phyloP scores from a whole-genome alignment of 2,888 invertebrate genomes.

The Eupeodes latifasciatus region DNA sequence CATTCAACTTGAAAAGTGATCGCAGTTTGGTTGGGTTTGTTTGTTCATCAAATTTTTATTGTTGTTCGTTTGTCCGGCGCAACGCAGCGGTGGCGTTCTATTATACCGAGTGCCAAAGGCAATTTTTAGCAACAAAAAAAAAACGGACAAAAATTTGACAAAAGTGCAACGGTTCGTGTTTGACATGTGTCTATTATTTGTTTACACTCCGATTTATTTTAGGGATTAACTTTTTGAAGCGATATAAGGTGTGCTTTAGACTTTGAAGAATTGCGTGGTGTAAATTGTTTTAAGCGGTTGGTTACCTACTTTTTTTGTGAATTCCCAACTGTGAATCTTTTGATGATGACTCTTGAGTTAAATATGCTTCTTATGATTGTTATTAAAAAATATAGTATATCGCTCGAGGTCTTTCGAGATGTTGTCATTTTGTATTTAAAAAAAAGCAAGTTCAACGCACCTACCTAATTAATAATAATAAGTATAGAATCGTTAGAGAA shows the following conservation, averaged over 20 bases:
- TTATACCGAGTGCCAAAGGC: neutral
- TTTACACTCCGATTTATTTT: slow-evolving; percentile 35
- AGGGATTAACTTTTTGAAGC: neutral
- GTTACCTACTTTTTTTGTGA: slow-evolving; percentile 12
- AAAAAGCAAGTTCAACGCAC: slow-evolving; percentile 64
- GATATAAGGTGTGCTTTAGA: slow-evolving; percentile 32
- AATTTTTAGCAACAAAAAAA: neutral
- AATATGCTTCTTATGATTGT: slow-evolving; percentile 15
- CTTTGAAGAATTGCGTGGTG: slow-evolving; percentile 25
- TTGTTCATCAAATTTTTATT: slow-evolving; percentile 35
- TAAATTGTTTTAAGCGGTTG: slow-evolving; percentile 13
- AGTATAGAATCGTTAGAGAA: slow-evolving; percentile 50
- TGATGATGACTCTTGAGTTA: slow-evolving; percentile 9
- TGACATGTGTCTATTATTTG: slow-evolving; percentile 38
- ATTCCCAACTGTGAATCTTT: slow-evolving; percentile 5
- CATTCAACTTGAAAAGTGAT: slow-evolving; percentile 75
- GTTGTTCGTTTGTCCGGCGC: slow-evolving; percentile 1
- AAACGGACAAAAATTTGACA: neutral
- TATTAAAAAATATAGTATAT: slow-evolving; percentile 21
- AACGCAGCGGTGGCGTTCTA: slow-evolving; percentile 6
- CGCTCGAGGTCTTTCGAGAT: slow-evolving; percentile 36
- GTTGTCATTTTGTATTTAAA: slow-evolving; percentile 58
- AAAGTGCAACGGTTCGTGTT: slow-evolving; percentile 29
- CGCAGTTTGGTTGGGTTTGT: slow-evolving; percentile 61
- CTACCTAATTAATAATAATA: slow-evolving; percentile 36